phyloP scores from a whole-genome alignment of 2,888 invertebrate genomes.

The Megamerina dolium region DNA sequence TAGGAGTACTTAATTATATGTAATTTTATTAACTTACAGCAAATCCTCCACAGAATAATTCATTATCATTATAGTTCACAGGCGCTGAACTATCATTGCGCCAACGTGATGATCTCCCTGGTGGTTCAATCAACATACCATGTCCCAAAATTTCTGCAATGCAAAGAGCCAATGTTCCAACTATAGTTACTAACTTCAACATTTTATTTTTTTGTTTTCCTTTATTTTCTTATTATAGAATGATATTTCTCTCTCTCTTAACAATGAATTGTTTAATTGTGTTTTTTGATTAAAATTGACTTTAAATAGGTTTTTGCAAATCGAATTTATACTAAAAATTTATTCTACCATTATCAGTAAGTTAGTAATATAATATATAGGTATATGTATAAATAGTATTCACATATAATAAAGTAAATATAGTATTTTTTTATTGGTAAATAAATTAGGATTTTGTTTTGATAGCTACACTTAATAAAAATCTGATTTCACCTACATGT shows the following conservation, averaged over 20 bases:
- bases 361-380: background rate
- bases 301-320: background rate
- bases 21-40: constrained; percentile 35
- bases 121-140: constrained; percentile 54
- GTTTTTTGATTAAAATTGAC: too few relatives aligned
- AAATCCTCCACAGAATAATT: constrained; percentile 54
- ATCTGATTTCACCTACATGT: too few relatives aligned
- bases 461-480: too few relatives aligned
- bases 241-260: background rate
- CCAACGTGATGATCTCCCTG: constrained; percentile 54
- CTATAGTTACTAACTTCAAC: background rate
- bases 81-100: constrained; percentile 50
- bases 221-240: background rate
- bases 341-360: background rate
- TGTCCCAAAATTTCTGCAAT: constrained; percentile 40
- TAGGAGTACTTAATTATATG: too few relatives aligned
- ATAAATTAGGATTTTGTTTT: too few relatives aligned
- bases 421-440: background rate
- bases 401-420: background rate
- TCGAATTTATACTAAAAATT: too few relatives aligned
- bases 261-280: too few relatives aligned
- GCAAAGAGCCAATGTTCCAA: too few relatives aligned
- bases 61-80: constrained; percentile 53
- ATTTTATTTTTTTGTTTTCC: constrained; percentile 6
- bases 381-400: background rate